Conservation (phyloP, 1,140 invertebrate genomes). For the Gonioctena quinquepunctata region DNA sequence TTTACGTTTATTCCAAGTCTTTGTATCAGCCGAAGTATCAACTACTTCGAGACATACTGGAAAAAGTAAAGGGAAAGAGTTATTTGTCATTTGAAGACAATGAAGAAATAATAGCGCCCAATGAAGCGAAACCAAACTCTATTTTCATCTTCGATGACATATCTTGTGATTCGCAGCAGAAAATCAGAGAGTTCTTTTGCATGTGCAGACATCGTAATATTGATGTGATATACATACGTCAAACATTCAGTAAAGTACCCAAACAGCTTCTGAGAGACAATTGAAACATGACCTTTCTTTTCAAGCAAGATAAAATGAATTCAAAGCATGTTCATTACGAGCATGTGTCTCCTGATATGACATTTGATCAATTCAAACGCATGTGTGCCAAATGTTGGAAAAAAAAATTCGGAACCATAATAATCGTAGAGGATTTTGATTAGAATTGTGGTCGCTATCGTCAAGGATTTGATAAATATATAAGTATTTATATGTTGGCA, state of each 20-base stretch:
- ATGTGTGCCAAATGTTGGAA: slow-evolving; percentile 47
- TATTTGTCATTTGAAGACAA: slow-evolving; percentile 45
- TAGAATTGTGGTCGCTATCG: slow-evolving; percentile 44
- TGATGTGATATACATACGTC: slow-evolving; percentile 46
- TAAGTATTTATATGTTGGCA: no score
- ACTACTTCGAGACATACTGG: slow-evolving; percentile 26
- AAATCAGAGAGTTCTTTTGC: slow-evolving; percentile 50
- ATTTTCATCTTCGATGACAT: slow-evolving; percentile 52
- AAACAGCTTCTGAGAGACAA: slow-evolving; percentile 56
- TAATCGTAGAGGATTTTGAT: slow-evolving; percentile 46
- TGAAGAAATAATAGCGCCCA: neutral
- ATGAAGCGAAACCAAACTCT: slow-evolving; percentile 27
- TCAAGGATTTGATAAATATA: slow-evolving; percentile 47
- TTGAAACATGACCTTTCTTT: slow-evolving; percentile 52
- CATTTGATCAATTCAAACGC: slow-evolving; percentile 41
- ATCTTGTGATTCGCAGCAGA: slow-evolving; percentile 51
- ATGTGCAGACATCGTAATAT: slow-evolving; percentile 48
- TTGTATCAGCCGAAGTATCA: slow-evolving; percentile 37
- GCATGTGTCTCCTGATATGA: slow-evolving; percentile 51
- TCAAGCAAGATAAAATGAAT: slow-evolving; percentile 56
- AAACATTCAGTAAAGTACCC: slow-evolving; percentile 53
- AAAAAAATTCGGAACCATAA: slow-evolving; percentile 41
- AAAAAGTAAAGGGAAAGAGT: slow-evolving; percentile 29
- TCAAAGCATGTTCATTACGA: slow-evolving; percentile 54
- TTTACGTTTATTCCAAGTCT: slow-evolving; percentile 35